phyloP scores from a whole-genome alignment of 2,113 vertebrate species.

The Electrona antarctica region DNA sequence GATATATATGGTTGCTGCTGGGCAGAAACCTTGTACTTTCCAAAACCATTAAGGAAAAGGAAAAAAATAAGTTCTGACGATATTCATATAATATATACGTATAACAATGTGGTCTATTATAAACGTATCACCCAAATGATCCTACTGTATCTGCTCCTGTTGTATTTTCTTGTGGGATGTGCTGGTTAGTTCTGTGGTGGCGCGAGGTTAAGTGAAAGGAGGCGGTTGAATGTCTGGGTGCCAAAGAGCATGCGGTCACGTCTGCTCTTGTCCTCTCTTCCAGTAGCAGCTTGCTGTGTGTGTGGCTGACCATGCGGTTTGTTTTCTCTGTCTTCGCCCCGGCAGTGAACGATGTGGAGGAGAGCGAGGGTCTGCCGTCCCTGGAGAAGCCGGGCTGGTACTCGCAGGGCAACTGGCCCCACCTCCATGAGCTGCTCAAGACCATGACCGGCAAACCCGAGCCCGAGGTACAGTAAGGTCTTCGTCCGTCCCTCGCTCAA shows the following conservation, averaged over 20 bases:
- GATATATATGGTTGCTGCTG: too few species aligned
- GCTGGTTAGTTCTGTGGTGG: slow-evolving; percentile 23
- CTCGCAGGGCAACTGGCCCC: slow-evolving; percentile 92
- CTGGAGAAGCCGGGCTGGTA: slow-evolving; percentile 96
- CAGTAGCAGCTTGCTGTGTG: slow-evolving; percentile 10
- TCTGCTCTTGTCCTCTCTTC: slow-evolving; percentile 21
- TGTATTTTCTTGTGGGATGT: slow-evolving; percentile 15
- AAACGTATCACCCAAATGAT: neutral
- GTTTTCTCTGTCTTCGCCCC: neutral
- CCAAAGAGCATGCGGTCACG: neutral
- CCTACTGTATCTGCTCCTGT: neutral
- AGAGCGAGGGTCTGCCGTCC: slow-evolving; percentile 80
- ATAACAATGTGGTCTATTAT: neutral
- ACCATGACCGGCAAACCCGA: slow-evolving; percentile 89
- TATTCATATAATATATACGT: too few species aligned
- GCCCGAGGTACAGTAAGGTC: slow-evolving; percentile 85
- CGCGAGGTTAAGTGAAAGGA: neutral
- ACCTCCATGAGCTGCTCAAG: slow-evolving; percentile 90
- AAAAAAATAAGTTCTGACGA: neutral
- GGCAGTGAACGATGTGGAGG: slow-evolving; percentile 90
- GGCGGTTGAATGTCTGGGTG: slow-evolving; percentile 1
- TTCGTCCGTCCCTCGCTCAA: neutral
- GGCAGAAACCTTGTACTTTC: too few species aligned
- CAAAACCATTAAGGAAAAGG: too few species aligned
- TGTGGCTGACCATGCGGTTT: neutral